These are phyloP conservation scores for Caenorhabditis imperialis DNA, from an alignment of 2,888 invertebrate species.

Conservation along the genomic window DNA sequence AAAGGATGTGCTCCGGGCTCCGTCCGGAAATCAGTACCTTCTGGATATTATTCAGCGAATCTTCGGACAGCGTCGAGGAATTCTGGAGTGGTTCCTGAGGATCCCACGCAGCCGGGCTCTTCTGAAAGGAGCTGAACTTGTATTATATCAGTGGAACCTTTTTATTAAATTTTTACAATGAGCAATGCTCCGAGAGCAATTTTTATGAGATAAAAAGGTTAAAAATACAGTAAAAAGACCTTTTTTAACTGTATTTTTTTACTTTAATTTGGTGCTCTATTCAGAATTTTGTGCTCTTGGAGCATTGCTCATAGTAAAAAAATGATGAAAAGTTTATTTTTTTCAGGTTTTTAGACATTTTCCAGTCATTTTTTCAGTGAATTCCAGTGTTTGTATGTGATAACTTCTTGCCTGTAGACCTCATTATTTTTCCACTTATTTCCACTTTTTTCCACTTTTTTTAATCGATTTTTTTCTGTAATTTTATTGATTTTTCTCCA, in stretches of 20 bases:
- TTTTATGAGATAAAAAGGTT: too few relatives aligned
- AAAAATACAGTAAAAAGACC: too few relatives aligned
- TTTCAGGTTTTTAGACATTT: neutral
- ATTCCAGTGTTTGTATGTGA: conserved; percentile 21
- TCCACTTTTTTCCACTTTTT: neutral
- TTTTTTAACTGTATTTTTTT: too few relatives aligned
- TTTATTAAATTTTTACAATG: too few relatives aligned
- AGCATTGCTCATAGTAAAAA: too few relatives aligned
- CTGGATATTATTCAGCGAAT: conserved; percentile 28
- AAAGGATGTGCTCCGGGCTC: conserved; percentile 70
- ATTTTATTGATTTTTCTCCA: neutral
- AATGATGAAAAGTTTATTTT: neutral
- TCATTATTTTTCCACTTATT: neutral
- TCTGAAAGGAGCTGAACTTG: too few relatives aligned
- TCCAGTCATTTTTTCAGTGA: neutral
- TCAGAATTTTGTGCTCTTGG: neutral
- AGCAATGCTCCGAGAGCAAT: too few relatives aligned
- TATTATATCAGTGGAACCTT: too few relatives aligned
- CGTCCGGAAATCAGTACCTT: conserved; percentile 61
- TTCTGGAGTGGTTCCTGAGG: conserved; percentile 15
- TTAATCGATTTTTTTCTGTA: neutral
- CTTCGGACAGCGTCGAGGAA: conserved; percentile 5
- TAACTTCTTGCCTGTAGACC: conserved; percentile 23
- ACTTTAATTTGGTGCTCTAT: too few relatives aligned
- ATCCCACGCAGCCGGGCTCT: conserved; percentile 17